Percentiles rank a stretch among this genome's conserved stretches.
Conservation (phyloP, 1,140 invertebrate species). For the Tetraneura akinire region DNA sequence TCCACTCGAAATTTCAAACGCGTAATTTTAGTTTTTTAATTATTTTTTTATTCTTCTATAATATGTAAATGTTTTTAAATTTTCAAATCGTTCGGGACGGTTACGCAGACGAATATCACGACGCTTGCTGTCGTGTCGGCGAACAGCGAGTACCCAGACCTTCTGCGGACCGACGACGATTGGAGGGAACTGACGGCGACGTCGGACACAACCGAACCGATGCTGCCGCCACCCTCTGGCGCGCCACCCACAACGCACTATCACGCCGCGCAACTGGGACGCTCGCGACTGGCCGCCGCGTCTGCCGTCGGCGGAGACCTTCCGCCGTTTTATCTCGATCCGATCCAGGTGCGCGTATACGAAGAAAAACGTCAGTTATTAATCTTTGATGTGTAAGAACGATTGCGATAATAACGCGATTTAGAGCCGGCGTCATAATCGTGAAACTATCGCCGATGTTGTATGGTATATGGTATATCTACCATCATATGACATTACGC, state of each 20-base stretch:
- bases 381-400: constrained; percentile 17
- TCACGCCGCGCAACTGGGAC: neutral
- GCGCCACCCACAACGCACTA: neutral
- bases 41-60: too few relatives aligned
- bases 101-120: too few relatives aligned
- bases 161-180: constrained; percentile 4
- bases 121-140: too few relatives aligned
- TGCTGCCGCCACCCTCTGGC: neutral
- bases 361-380: neutral
- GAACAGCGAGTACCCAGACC: neutral
- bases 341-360: neutral
- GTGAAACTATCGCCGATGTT: neutral
- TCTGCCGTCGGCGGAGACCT: neutral
- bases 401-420: neutral
- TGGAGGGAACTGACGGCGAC: constrained; percentile 34
- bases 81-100: too few relatives aligned
- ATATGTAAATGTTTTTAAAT: too few relatives aligned
- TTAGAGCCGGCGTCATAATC: neutral
- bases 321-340: neutral
- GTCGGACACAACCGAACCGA: constrained; percentile 18
- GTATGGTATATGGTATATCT: too few relatives aligned
- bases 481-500: neutral
- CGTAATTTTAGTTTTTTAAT: too few relatives aligned
- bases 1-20: too few relatives aligned
- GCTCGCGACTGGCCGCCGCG: neutral